A percentile compares a stretch with the other conserved stretches of the same genome.
These are phyloP conservation scores for Thyatira batis DNA, from an alignment of 2,888 invertebrate species.

Conservation along the genomic window DNA sequence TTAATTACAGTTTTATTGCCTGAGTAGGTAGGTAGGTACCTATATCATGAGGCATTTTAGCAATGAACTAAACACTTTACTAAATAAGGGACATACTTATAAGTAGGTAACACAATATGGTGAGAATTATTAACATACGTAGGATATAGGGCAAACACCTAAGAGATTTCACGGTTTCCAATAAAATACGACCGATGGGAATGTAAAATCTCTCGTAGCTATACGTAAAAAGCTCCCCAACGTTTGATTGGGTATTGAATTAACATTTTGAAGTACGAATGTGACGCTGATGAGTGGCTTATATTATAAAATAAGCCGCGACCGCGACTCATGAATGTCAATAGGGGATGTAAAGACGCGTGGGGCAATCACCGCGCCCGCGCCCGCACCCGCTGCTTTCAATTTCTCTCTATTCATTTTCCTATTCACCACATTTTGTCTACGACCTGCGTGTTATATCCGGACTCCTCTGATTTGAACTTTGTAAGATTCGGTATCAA, in stretches of 20 bases:
- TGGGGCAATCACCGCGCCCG: slow-evolving; percentile 39
- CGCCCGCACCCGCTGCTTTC: slow-evolving; percentile 46
- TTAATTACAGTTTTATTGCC: no score
- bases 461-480: slow-evolving; percentile 8
- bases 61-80: no score
- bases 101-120: no score
- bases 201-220: not conserved
- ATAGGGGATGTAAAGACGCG: slow-evolving; percentile 23
- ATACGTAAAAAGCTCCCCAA: not conserved
- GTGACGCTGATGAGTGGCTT: slow-evolving; percentile 31
- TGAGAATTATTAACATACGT: no score
- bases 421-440: slow-evolving; percentile 33
- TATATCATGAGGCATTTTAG: no score
- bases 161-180: no score
- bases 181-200: no score
- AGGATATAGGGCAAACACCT: no score
- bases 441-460: slow-evolving; percentile 11
- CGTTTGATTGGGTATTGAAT: slow-evolving; percentile 25
- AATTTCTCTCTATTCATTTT: slow-evolving; percentile 67
- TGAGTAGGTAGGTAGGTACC: no score
- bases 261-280: slow-evolving; percentile 27
- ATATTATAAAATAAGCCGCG: slow-evolving; percentile 21
- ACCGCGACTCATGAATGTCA: slow-evolving; percentile 35
- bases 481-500: not conserved
- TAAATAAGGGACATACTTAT: no score